Percentiles rank a stretch among this genome's conserved stretches.
These are phyloP conservation scores for Spizella passerina DNA, from an alignment of 2,797 vertebrate species.

Conservation along the genomic window DNA sequence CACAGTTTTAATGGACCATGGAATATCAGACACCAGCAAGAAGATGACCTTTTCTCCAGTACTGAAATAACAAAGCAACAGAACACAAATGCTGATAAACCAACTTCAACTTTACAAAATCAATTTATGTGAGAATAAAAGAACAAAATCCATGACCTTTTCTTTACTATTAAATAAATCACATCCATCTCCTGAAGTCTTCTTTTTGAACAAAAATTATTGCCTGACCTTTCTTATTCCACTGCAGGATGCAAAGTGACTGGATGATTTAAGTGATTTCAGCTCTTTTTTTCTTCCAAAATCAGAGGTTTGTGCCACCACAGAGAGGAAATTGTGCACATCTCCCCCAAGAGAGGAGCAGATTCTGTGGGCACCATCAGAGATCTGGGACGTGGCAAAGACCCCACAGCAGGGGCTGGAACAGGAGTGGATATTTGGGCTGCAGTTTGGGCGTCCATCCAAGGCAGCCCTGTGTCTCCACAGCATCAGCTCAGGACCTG, in stretches of 20 bases:
- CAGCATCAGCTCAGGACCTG: background rate
- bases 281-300: background rate
- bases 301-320: background rate
- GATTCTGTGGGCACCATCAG: background rate
- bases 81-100: slow-evolving; percentile 20
- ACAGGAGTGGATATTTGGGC: background rate
- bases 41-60: slow-evolving; percentile 42
- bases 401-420: background rate
- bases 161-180: slow-evolving; percentile 49
- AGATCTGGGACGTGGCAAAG: background rate
- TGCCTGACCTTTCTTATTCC: slow-evolving; percentile 36
- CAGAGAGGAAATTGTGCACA: background rate
- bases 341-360: background rate
- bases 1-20: background rate
- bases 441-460: background rate
- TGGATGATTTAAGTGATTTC: background rate
- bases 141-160: slow-evolving; percentile 55
- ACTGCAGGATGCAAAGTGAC: background rate
- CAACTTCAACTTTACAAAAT: slow-evolving; percentile 31
- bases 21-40: background rate
- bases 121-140: slow-evolving; percentile 28
- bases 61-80: background rate
- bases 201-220: slow-evolving; percentile 20
- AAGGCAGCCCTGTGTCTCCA: background rate
- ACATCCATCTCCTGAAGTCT: background rate